Percentiles rank a stretch among this genome's conserved stretches.
phyloP scores from a whole-genome alignment of 2,113 vertebrate species.

The Prunella himalayana region DNA sequence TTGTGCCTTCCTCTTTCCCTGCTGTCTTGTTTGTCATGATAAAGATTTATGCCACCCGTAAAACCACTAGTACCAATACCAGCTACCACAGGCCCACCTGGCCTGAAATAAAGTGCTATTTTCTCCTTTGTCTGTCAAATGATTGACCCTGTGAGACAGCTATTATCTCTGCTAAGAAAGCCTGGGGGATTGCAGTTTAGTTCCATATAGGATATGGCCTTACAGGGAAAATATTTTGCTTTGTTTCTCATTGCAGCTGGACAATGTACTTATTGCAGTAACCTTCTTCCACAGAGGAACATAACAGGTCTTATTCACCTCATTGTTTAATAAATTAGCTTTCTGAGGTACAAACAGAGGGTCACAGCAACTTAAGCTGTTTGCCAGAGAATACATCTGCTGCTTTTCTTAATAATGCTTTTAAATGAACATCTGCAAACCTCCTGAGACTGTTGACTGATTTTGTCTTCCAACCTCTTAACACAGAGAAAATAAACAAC shows the following conservation, averaged over 20 bases:
- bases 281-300: background rate
- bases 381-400: conserved; percentile 36
- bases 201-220: background rate
- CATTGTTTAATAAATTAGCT: conserved; percentile 3
- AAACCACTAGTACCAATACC: background rate
- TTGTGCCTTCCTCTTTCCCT: background rate
- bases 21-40: background rate
- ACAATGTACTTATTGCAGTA: background rate
- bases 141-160: background rate
- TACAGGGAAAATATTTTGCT: background rate
- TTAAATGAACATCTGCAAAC: conserved; percentile 50
- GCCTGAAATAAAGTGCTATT: background rate
- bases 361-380: background rate
- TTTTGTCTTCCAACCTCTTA: background rate
- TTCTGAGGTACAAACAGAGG: conserved; percentile 41
- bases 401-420: conserved; percentile 10
- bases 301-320: background rate
- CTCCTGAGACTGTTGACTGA: background rate
- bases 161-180: background rate
- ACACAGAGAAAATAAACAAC: background rate
- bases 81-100: background rate
- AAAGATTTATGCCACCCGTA: background rate
- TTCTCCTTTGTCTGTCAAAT: background rate
- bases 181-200: background rate
- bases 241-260: conserved; percentile 2